Evolutionary conservation across 2,113 vertebrate genomes (phyloP), one percentile per base, ranked within the genome.

Genomic region (Mastomys natalensis): DNA sequence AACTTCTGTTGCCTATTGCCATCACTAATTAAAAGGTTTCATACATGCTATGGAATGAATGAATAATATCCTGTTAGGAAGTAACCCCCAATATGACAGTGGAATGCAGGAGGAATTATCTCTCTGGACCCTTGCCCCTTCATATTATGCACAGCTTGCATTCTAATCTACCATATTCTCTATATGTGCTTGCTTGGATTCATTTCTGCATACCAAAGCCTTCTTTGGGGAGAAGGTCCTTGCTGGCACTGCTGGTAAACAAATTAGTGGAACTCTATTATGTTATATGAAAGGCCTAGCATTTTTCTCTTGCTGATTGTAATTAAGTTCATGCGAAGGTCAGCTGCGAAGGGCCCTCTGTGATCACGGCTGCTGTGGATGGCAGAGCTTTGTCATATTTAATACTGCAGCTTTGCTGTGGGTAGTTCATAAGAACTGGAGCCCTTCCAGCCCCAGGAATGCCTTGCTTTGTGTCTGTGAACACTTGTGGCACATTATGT

Each of bases 281-380:
- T 96, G 91, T 40, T 85, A 66, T 76, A 66, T n/a, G 90, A 97
- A 95, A 92, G 93, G 91, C 78, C 96, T 66, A 64, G 58, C 90
- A 89, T 98, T 98, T 98, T 98, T 98, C 98, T 97, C 64, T 97
- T 95, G 96, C 89, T 55, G 58, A 73, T 91, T 95, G 0, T 94
- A 96, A 97, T 97, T 94, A 97, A 98, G 96, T 98, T 98, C 97
- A 98, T 85, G 1, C 0, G 31, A 84, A 98, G 97, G 96, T 98
- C 96, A 98, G 91, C 72, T 74, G 95, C 81, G 6, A 95, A 76
- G 94, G 94, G 85, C 85, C 26, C 4, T 96, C 89, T 90, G 66
- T 73, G 88, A 87, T 86, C 84, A 34, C 1, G 45, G 62, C 85
- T 70, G 68, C 60, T 94, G 80, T 84, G 15, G 3, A 55, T 87